Conservation (phyloP, 1,140 invertebrate genomes). For the Ylistrum balloti region DNA sequence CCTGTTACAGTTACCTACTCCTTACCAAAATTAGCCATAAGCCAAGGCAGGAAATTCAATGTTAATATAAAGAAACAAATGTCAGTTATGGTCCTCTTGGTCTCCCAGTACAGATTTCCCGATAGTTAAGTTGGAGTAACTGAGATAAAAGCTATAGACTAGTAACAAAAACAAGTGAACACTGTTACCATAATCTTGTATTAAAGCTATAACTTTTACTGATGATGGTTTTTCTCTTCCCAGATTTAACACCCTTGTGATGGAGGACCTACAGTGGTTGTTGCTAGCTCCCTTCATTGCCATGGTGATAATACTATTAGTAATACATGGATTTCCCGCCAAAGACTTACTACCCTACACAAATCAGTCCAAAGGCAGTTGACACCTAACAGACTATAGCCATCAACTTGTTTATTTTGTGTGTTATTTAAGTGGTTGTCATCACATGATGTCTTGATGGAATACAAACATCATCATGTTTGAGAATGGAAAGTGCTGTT, state of each 20-base stretch:
- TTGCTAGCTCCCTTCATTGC: slow-evolving; percentile 74
- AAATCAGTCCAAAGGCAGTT: slow-evolving; percentile 68
- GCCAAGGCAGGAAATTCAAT: too few species aligned
- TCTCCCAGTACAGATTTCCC: too few species aligned
- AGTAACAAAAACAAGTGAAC: too few species aligned
- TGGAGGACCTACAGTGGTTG: slow-evolving; percentile 76
- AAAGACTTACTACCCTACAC: slow-evolving; percentile 77
- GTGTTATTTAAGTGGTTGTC: background rate
- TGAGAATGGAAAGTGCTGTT: background rate
- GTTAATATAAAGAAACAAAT: too few species aligned
- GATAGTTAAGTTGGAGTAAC: too few species aligned
- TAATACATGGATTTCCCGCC: slow-evolving; percentile 77
- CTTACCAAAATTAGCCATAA: too few species aligned
- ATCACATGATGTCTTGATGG: background rate
- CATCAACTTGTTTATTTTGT: background rate
- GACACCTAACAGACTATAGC: slow-evolving; percentile 34
- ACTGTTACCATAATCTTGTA: too few species aligned
- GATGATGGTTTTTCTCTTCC: slow-evolving; percentile 45
- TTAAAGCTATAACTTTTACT: too few species aligned
- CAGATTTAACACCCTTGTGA: slow-evolving; percentile 74
- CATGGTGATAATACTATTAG: slow-evolving; percentile 72
- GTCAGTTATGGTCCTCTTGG: too few species aligned
- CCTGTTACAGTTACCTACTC: too few species aligned
- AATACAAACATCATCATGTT: background rate
- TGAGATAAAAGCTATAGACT: too few species aligned